These are phyloP conservation scores for Xenops minutus DNA, from an alignment of 2,797 vertebrate genomes.

Conservation along the genomic window DNA sequence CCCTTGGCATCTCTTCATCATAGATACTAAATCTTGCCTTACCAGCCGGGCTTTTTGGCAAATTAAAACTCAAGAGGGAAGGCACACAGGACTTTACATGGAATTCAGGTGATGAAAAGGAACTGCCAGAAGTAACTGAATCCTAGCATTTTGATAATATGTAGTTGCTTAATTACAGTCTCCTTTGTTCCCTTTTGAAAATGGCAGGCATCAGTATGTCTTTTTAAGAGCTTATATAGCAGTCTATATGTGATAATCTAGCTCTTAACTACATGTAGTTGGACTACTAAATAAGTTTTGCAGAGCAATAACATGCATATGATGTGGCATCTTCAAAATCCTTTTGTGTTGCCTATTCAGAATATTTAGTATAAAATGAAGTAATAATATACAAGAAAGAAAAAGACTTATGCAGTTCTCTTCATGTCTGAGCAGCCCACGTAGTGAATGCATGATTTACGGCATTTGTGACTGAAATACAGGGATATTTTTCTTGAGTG, in stretches of 20 bases:
- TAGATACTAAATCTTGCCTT: neutral
- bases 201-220: neutral
- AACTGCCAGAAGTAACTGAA: neutral
- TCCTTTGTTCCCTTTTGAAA: conserved; percentile 3
- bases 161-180: neutral
- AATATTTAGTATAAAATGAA: neutral
- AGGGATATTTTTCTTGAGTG: neutral
- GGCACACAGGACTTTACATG: neutral
- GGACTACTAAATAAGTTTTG: neutral
- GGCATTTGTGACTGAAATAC: neutral
- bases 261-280: neutral
- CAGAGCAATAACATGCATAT: neutral
- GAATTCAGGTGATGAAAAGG: conserved; percentile 2
- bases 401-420: neutral
- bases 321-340: neutral
- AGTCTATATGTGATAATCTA: neutral
- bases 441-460: neutral
- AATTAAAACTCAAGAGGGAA: neutral
- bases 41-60: neutral
- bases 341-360: neutral
- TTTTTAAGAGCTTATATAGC: neutral
- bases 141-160: neutral
- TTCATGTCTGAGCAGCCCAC: neutral
- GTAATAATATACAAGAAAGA: neutral
- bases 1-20: neutral